Evolutionary conservation across 2,888 invertebrate genomes (phyloP), one percentile per base, ranked within the genome.

Genomic region (Dioctria linearis): DNA sequence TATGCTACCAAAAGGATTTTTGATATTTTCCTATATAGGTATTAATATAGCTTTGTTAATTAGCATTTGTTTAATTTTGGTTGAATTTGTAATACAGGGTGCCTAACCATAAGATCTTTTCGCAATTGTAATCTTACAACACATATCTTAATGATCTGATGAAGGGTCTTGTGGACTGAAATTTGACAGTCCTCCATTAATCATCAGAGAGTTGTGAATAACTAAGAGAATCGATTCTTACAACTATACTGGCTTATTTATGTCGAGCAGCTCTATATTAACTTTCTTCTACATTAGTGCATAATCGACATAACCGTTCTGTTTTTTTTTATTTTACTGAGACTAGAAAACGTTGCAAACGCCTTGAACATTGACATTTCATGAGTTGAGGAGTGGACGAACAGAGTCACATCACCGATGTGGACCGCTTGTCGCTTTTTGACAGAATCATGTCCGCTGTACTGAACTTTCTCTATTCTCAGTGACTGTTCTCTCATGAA

Each of bases 101-200:
- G 37, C 69, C 37, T 67, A 67, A n/a, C 69, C 69, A n/a, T 51
- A 69, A 25, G 37, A 69, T 69, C 39, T 11, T n/a, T 69, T 69
- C 37, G 51, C 37, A 69, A 51, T 69, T n/a, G n/a, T 69, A 39
- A 61, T 39, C 61, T 46, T 67, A 25, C n/a, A 67, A 67, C 54
- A 54, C 9, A 54, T 54, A 9, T 54, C 54, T 54, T 54, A 54
- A 54, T 54, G 54, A 54, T 11, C 54, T 54, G 9, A 54, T 9
- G 54, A 54, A 54, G 54, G 54, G 54, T 54, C 54, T 54, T 37
- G 46, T 11, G 46, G 8, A 11, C 37, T 9, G 4, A 39, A 39
- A 25, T 39, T 69, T 51, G 69, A 69, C 69, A 69, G 46, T 25
- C 37, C 4, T 54, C 49, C 66, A 69, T 69, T 43, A 69, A 69